phyloP scores from a whole-genome alignment of 2,113 vertebrate species.

The Dasyornis broadbenti region DNA sequence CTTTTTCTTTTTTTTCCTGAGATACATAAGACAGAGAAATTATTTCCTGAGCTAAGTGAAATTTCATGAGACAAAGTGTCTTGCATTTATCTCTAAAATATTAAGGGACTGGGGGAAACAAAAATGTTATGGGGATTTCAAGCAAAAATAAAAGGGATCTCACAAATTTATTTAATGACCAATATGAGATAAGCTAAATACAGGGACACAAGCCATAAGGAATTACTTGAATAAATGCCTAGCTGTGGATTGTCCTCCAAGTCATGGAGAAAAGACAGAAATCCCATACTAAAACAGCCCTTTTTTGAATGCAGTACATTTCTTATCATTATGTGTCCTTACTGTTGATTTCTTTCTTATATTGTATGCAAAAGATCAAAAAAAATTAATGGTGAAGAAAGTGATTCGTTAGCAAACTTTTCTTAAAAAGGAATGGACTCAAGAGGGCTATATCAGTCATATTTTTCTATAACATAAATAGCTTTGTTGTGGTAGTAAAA shows the following conservation, averaged over 20 bases:
- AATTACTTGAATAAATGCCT: not conserved
- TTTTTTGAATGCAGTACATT: not conserved
- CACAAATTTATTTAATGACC: not conserved
- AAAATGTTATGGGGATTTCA: not conserved
- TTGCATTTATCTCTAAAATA: not conserved
- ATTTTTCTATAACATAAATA: not conserved
- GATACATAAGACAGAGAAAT: rapidly evolving
- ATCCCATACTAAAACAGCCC: not conserved
- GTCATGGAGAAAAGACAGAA: not conserved
- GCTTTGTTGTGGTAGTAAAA: not conserved
- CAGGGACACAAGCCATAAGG: not conserved
- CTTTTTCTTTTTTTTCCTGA: not conserved
- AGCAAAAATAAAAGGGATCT: not conserved
- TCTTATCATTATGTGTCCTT: not conserved
- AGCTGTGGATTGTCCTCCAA: not conserved
- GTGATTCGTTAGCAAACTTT: not conserved
- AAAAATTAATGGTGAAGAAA: not conserved
- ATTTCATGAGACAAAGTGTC: not conserved
- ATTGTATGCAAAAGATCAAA: not conserved
- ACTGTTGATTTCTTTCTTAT: not conserved
- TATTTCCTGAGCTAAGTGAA: not conserved
- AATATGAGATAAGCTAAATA: not conserved
- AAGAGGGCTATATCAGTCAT: not conserved
- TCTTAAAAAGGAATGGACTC: not conserved
- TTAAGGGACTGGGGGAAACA: not conserved